Evolutionary conservation across 2,113 vertebrate genomes (phyloP).

Genomic region (Myrmecophaga tridactyla): DNA sequence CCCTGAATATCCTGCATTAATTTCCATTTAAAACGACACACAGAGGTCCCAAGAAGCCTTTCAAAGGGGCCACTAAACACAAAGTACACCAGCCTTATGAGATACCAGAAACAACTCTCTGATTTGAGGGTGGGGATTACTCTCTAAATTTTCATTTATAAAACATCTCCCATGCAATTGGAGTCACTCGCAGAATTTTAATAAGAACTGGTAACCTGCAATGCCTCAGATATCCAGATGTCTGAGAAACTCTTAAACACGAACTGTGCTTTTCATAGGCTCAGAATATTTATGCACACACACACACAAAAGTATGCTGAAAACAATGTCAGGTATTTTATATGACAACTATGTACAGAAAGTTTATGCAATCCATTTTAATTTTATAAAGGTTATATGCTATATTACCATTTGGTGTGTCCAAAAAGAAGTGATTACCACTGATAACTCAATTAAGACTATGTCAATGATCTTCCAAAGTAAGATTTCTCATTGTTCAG

Average conservation of each 20-base stretch:
- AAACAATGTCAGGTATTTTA: background rate
- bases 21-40: slow-evolving; percentile 5
- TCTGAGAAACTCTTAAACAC: background rate
- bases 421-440: slow-evolving; percentile 12
- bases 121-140: background rate
- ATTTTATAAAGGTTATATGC: background rate
- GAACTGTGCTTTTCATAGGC: background rate
- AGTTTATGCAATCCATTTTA: background rate
- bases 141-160: slow-evolving; percentile 35
- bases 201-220: background rate
- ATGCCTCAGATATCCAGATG: background rate
- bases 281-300: background rate
- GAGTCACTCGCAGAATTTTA: slow-evolving; percentile 1
- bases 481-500: background rate
- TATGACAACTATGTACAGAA: background rate
- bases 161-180: background rate
- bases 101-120: background rate
- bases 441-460: background rate
- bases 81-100: slow-evolving; percentile 15
- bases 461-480: background rate
- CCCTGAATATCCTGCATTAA: slow-evolving; percentile 54
- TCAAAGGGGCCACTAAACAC: background rate
- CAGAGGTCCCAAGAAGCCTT: background rate
- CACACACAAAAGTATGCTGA: background rate
- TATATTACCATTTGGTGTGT: background rate